These are phyloP conservation scores for Apaloderma vittatum DNA, from an alignment of 2,113 vertebrate species.

Conservation along the genomic window DNA sequence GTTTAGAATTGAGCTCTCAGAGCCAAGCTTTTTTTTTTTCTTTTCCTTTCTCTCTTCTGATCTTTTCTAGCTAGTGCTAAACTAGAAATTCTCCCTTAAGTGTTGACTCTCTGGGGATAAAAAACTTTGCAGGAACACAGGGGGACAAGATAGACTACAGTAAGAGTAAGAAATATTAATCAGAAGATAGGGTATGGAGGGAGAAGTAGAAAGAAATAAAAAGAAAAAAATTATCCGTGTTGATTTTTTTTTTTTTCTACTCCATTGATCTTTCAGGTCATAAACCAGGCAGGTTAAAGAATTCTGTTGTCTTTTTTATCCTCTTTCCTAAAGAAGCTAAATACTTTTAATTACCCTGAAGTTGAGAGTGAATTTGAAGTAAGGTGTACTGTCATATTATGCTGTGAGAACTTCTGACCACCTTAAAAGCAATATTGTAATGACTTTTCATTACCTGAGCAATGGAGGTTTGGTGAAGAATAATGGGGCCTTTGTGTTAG, in stretches of 20 bases:
- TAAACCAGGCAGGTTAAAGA: background rate
- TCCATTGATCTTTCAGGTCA: background rate
- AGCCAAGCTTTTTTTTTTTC: background rate
- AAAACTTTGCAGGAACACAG: background rate
- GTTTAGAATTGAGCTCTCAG: background rate
- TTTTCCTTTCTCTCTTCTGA: background rate
- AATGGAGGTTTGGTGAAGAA: background rate
- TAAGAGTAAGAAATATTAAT: background rate
- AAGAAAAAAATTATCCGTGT: background rate
- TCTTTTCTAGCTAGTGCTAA: background rate
- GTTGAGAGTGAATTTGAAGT: background rate
- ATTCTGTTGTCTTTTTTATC: background rate
- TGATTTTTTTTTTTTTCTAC: background rate
- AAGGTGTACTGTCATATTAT: background rate
- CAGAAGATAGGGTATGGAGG: background rate
- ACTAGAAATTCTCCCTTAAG: background rate
- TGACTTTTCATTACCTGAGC: background rate
- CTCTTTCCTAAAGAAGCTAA: background rate
- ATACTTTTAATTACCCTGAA: background rate
- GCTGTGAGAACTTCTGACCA: background rate
- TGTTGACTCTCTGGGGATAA: background rate
- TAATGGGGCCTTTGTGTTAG: conserved; percentile 41
- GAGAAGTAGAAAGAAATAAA: background rate
- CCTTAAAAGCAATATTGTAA: background rate
- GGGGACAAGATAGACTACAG: background rate